Percentiles rank a stretch among this genome's conserved stretches.
Evolutionary conservation across 2,888 invertebrate genomes (phyloP).

Genomic region (Mactromeris polynyma): DNA sequence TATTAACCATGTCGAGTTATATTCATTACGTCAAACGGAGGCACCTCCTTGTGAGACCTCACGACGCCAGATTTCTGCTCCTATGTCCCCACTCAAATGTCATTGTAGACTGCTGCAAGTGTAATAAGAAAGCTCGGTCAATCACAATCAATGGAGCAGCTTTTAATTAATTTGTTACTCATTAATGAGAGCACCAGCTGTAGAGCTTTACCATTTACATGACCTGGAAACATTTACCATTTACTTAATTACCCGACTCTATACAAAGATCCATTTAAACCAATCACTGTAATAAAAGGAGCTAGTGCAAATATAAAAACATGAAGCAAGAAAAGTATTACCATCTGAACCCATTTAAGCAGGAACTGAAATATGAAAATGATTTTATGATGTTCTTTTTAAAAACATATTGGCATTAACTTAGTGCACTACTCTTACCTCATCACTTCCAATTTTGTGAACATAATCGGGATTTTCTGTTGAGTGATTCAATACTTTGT

Average conservation of each 20-base stretch:
- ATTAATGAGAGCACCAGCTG: slow-evolving; percentile 53
- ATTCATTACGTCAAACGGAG: slow-evolving; percentile 93
- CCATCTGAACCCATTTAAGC: slow-evolving; percentile 37
- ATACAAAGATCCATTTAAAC: slow-evolving; percentile 30
- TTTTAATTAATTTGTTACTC: slow-evolving; percentile 40
- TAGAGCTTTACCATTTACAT: slow-evolving; percentile 54
- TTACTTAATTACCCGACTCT: slow-evolving; percentile 28
- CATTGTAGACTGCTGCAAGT: slow-evolving; percentile 82
- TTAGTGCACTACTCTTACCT: slow-evolving; percentile 90
- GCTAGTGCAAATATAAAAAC: slow-evolving; percentile 46
- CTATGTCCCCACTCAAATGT: slow-evolving; percentile 80
- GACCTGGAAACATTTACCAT: slow-evolving; percentile 29
- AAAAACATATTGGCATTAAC: not conserved
- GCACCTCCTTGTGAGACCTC: slow-evolving; percentile 82
- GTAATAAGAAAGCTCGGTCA: slow-evolving; percentile 84
- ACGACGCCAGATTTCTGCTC: slow-evolving; percentile 78
- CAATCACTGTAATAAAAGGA: slow-evolving; percentile 42
- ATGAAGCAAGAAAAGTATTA: slow-evolving; percentile 2
- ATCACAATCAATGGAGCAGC: slow-evolving; percentile 69
- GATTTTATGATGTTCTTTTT: slow-evolving; percentile 14
- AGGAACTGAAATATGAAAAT: slow-evolving; percentile 44
- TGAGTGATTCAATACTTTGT: slow-evolving; percentile 89
- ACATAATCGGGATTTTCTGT: slow-evolving; percentile 62
- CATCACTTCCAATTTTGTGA: slow-evolving; percentile 91
- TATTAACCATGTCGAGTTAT: slow-evolving; percentile 90